Evolutionary conservation across 2,113 vertebrate genomes (phyloP).

Genomic region (Vimba vimba): DNA sequence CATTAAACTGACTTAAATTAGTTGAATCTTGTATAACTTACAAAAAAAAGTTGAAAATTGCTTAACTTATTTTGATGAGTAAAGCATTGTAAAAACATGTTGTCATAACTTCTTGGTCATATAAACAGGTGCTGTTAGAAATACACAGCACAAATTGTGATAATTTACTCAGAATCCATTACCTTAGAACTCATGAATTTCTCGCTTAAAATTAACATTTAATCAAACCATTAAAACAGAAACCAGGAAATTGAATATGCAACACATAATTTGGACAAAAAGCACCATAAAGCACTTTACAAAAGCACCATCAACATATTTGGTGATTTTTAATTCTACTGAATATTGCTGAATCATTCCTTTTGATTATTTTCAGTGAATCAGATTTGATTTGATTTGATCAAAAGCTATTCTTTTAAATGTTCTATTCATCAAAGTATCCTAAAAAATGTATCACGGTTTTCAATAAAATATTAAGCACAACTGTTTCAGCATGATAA

Average conservation of each 20-base stretch:
- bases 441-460: not conserved
- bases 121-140: not conserved
- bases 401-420: too few relatives aligned
- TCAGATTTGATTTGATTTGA: not conserved
- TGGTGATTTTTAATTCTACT: not conserved
- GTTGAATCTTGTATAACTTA: too few relatives aligned
- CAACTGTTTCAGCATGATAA: not conserved
- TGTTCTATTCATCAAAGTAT: too few relatives aligned
- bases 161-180: not conserved
- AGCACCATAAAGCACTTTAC: not conserved
- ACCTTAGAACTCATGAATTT: not conserved
- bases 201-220: not conserved
- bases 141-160: not conserved
- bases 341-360: not conserved
- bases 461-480: not conserved
- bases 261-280: not conserved
- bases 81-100: too few relatives aligned
- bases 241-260: not conserved
- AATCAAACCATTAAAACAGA: not conserved
- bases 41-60: too few relatives aligned
- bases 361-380: not conserved
- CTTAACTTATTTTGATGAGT: too few relatives aligned
- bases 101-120: too few relatives aligned
- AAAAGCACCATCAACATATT: not conserved
- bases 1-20: too few relatives aligned